A percentile compares a stretch with the other conserved stretches of the same genome.
These are phyloP conservation scores for Platanista minor DNA, from an alignment of 2,113 vertebrate species.

Conservation along the genomic window DNA sequence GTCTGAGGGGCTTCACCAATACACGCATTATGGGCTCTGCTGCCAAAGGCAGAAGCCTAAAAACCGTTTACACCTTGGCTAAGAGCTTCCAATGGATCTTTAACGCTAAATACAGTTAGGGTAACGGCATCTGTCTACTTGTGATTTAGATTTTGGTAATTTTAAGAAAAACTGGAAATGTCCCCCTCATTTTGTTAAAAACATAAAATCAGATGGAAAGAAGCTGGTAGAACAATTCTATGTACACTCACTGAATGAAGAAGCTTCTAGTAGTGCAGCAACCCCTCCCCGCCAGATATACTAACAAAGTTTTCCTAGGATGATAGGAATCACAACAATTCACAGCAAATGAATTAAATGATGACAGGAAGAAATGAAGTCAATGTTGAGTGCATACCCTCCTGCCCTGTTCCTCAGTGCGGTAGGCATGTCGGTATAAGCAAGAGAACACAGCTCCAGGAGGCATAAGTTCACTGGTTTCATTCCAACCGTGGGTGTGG, in stretches of 20 bases:
- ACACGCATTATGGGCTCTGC: not conserved
- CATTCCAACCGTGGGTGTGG: slow-evolving; percentile 95
- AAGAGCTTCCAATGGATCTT: slow-evolving; percentile 50
- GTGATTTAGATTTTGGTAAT: slow-evolving; percentile 37
- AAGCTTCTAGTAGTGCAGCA: not conserved
- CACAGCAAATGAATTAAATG: rapidly evolving
- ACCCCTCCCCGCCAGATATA: not conserved
- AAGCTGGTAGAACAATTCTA: not conserved
- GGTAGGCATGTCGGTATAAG: slow-evolving; percentile 95
- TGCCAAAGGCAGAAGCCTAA: not conserved
- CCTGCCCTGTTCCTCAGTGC: slow-evolving; percentile 93
- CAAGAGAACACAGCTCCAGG: slow-evolving; percentile 96
- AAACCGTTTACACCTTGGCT: not conserved
- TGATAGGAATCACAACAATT: not conserved
- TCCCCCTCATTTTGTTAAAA: not conserved
- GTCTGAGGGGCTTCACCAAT: not conserved
- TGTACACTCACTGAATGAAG: not conserved
- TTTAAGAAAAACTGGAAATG: slow-evolving; percentile 24
- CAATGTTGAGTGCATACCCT: slow-evolving; percentile 81
- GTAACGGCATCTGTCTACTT: slow-evolving; percentile 24
- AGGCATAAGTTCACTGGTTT: slow-evolving; percentile 95
- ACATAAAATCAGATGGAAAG: not conserved
- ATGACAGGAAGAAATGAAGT: not conserved
- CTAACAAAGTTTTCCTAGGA: not conserved
- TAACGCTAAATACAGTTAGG: slow-evolving; percentile 29